Evolutionary conservation across 2,797 vertebrate genomes (phyloP), one percentile per base, ranked within the genome.

Genomic region (Gadopsis marmoratus): DNA sequence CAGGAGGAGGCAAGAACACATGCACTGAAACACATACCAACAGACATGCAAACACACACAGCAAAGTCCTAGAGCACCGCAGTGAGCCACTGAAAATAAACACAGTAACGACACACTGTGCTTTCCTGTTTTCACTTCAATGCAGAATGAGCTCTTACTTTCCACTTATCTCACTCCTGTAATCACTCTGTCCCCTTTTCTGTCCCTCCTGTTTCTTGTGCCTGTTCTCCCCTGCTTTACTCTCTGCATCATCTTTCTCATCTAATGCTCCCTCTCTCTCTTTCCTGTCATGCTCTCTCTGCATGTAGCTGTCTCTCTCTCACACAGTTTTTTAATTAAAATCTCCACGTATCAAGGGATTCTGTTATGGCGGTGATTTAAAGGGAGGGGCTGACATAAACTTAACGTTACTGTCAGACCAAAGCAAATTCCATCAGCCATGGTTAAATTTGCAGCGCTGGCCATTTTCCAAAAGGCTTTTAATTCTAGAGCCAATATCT

Each of bases 241-340:
- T 76, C 69, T 26, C 71, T 37, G 62, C 67, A 51, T 79, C 67
- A 59, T 74, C 77, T 61, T 43, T 45, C 74, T 65, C 74, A 74
- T 77, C 81, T 74, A 11, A 51, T 45, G 63, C 66, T 50, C 50
- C 21, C 47, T 70, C 65, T 54, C 74, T 63, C 55, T 70, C 37
- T 21, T 58, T 35, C 33, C 45, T 29, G 61, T 33, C 72, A 51
- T 29, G 7, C 64, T 50, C 64, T 61, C 63, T 71, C 71, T 78
- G 55, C 66, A 53, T 86, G 82, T 75, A 74, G 69, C 71, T 12
- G 31, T 77, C 35, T 79, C 51, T 60, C 43, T 50, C 69, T 47
- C 76, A 50, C 19, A 16, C 68, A 16, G 43, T 66, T 86, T 91
- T 92, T 93, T 84, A 94, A 94, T 95, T 94, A 93, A 94, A 93